Evolutionary conservation across 2,113 vertebrate species (phyloP).

Genomic region (Indicator maculatus): DNA sequence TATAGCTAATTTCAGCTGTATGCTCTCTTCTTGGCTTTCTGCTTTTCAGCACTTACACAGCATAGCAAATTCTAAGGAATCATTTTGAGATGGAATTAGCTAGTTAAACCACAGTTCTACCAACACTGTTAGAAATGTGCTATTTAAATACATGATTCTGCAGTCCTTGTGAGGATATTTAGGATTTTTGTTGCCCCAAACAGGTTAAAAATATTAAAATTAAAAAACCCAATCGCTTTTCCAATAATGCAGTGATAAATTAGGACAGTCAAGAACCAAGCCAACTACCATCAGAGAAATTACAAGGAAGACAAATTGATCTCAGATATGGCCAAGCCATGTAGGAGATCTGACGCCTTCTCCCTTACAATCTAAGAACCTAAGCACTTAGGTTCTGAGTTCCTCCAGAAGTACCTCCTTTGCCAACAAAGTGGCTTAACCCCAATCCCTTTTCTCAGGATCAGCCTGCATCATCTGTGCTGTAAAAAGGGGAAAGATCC

Average conservation of each 20-base stretch:
- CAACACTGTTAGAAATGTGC: not conserved
- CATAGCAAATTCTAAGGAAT: not conserved
- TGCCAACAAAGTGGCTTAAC: not conserved
- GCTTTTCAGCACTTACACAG: not conserved
- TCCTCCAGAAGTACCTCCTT: not conserved
- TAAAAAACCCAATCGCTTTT: not conserved
- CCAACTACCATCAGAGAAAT: not conserved
- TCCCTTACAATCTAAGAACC: not conserved
- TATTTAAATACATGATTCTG: not conserved
- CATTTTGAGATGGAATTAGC: not conserved
- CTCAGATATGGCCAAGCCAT: not conserved
- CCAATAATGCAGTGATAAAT: not conserved
- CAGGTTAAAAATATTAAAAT: not conserved
- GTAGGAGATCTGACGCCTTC: not conserved
- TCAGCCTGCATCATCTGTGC: not conserved
- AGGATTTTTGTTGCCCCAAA: not conserved
- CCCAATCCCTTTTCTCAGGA: not conserved
- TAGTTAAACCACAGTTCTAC: not conserved
- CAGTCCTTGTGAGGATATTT: not conserved
- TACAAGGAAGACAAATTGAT: not conserved
- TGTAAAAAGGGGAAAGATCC: not conserved
- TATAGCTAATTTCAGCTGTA: not conserved
- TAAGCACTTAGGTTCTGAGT: not conserved
- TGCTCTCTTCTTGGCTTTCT: not conserved
- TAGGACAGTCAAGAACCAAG: not conserved